Evolutionary conservation across 2,888 invertebrate species (phyloP).

Genomic region (Pilophorus perplexus): DNA sequence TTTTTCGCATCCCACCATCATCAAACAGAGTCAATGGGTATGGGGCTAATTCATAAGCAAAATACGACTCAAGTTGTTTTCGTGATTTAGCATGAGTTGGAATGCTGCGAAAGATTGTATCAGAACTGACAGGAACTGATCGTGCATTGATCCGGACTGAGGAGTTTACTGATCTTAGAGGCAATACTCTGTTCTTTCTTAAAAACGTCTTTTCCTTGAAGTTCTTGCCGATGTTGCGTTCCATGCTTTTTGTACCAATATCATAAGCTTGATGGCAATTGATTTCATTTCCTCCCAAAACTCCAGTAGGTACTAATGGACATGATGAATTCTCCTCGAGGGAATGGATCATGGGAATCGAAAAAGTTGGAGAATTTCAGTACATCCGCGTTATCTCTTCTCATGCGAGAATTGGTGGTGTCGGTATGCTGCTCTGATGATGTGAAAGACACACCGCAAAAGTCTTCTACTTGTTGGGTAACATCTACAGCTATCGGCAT

Average conservation of each 20-base stretch:
- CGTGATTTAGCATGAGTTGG: conserved; percentile 48
- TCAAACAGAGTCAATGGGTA: conserved; percentile 48
- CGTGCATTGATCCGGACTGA: conserved; percentile 46
- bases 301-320: too few species aligned
- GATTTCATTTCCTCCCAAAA: conserved; percentile 49
- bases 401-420: too few species aligned
- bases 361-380: too few species aligned
- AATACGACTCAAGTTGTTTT: conserved; percentile 47
- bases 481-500: too few species aligned
- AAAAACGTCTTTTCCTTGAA: conserved; percentile 47
- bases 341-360: too few species aligned
- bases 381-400: too few species aligned
- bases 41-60: conserved; percentile 44
- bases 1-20: conserved; percentile 19
- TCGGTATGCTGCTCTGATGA: too few species aligned
- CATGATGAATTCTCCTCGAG: too few species aligned
- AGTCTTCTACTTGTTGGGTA: too few species aligned
- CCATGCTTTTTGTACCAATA: conserved; percentile 48
- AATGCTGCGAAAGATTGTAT: conserved; percentile 49
- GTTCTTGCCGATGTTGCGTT: conserved; percentile 25
- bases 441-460: too few species aligned
- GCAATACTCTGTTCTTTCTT: conserved; percentile 50
- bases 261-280: conserved; percentile 50
- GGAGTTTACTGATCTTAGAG: conserved; percentile 47
- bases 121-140: conserved; percentile 44